Percentiles rank a stretch among this genome's conserved stretches.
Evolutionary conservation across 2,888 invertebrate species (phyloP).

Genomic region (Trissoscelio sp.): DNA sequence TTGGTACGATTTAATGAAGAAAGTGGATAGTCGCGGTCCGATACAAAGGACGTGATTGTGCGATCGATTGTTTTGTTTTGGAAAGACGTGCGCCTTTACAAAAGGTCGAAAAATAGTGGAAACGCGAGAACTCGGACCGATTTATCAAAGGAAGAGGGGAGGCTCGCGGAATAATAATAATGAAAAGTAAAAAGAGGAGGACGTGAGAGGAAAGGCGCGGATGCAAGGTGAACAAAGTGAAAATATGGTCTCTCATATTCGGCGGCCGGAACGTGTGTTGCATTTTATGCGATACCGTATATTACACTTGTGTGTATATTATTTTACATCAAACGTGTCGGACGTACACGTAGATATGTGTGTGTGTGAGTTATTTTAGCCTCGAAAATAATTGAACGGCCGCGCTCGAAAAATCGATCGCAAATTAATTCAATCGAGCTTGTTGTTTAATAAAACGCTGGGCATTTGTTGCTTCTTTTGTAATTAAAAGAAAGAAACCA

Average conservation of each 20-base stretch:
- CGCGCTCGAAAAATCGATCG: conserved; percentile 27
- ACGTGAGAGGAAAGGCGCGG: conserved; percentile 38
- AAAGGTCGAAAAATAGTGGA: conserved; percentile 55
- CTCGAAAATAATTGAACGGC: conserved; percentile 32
- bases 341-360: conserved; percentile 15
- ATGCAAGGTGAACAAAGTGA: conserved; percentile 56
- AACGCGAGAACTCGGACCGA: conserved; percentile 34
- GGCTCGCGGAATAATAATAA: conserved; percentile 53
- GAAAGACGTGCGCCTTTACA: conserved; percentile 65
- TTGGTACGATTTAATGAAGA: conserved; percentile 60
- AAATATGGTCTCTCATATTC: conserved; percentile 65
- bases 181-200: conserved; percentile 51
- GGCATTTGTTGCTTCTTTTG: conserved; percentile 21
- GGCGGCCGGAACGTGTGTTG: conserved; percentile 57
- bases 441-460: conserved; percentile 14
- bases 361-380: conserved; percentile 15
- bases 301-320: conserved; percentile 55
- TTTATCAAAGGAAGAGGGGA: conserved; percentile 50
- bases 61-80: conserved; percentile 73
- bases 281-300: conserved; percentile 55
- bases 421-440: conserved; percentile 23
- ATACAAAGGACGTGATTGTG: conserved; percentile 74
- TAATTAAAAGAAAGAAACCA: conserved; percentile 24
- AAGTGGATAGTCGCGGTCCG: conserved; percentile 59
- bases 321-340: conserved; percentile 48